Base-by-base conservation (phyloP, 2,888 invertebrate genomes). In the Limnephilus lunatus region DNA sequence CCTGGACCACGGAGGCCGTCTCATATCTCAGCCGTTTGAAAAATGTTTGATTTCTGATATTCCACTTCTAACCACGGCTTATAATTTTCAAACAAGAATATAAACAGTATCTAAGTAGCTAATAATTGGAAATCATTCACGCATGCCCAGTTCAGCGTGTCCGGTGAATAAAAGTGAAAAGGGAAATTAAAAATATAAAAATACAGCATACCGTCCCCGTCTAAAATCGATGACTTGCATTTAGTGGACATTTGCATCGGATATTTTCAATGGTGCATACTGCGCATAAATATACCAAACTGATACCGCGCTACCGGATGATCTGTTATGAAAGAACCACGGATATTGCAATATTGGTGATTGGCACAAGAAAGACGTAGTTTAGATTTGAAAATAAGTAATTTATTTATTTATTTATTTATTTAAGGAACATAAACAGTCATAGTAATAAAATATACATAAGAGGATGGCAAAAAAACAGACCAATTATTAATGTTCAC, bases 231-330 rank as follows among this genome's bases (percentile, higher is more conserved):
- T 68, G 68, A 68, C 68, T 68, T 68, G 68, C 68, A 68, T 25
- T 68, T 68, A 68, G 68, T 68, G 68, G n/a, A 68, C n/a, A 68
- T 68, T 68, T 68, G 68, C 68, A 68, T 68, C 68, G 68, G 68
- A 68, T 68, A 25, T 68, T 68, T 68, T 68, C 68, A 68, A 68
- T n/a, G 25, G 25, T 68, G 25, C 19, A 44, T 44, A 44, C 48
- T 15, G 3, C 15, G 15, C 25, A n/a, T n/a, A n/a, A n/a, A n/a
- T n/a, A n/a, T n/a, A 39, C 32, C 32, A 32, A 39, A 39, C 7
- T 0, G 7, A 39, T 39, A 44, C 48, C 48, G 3, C 15, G 15
- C 25, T 2, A 68, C 25, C 25, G 25, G 25, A 68, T 68, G 25
- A 3, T 15, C 19, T 53, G 7, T 53, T 53, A 19, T 53, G 53